Base-by-base conservation (phyloP, 2,888 invertebrate genomes). In the Conchocele bisecta region DNA sequence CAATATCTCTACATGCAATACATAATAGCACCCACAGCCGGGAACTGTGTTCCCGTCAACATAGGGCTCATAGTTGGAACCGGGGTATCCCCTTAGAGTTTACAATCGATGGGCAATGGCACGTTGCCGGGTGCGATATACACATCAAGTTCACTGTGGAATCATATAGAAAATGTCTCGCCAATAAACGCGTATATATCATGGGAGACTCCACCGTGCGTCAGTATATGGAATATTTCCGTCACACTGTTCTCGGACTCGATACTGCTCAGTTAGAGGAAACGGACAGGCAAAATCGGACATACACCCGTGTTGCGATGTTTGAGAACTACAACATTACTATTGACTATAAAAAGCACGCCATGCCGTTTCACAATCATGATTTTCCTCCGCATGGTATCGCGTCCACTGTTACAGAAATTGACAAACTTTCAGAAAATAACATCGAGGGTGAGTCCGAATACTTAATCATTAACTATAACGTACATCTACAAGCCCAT, bases 161-260 rank as follows among this genome's bases (percentile, higher is more conserved):
- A 4, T 9, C 31, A 0, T 71, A 64, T 39, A 64, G 48, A 37
- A n/a, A n/a, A 2, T 75, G 75, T 51, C 46, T 75, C n/a, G 46
- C 51, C 20, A 60, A 59, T 26, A 75, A 75, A 68, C 56, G 33
- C 6, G 9, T 75, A 0, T 24, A 64, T 7, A 28, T 71, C 15
- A 29, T 71, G 5, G 75, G 75, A 11, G 75, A 75, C 44, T 75
- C 71, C 11, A 71, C 75, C 13, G 7, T 64, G 4, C 35, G 75
- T 33, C 64, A 75, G 7, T 67, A 71, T 29, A 41, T 41, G n/a
- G 59, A 67, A 39, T 75, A 42, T 51, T 39, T 75, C 37, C 15
- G 64, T 17, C 20, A 41, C 9, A 6, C 56, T 17, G 37, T 67
- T 29, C 24, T 70, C 4, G 48, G 39, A 24, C n/a, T 60, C 5